These are phyloP conservation scores for Monopterus albus DNA, from an alignment of 2,113 vertebrate species.

Conservation along the genomic window DNA sequence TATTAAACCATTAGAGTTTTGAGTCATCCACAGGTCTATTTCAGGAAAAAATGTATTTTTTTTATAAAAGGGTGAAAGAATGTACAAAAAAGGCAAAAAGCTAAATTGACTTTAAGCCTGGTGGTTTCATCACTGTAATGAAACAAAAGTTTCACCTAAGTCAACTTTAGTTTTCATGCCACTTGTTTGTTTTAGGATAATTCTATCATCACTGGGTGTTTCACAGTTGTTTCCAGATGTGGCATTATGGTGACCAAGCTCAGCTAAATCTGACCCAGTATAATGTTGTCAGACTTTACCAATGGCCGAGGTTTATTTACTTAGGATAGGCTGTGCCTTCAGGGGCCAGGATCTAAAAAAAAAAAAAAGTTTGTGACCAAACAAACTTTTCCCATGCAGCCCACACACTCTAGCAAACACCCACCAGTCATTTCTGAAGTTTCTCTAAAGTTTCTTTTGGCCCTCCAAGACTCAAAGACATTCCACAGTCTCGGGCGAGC, in stretches of 20 bases:
- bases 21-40: background rate
- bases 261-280: background rate
- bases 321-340: background rate
- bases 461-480: conserved; percentile 56
- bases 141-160: background rate
- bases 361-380: conserved; percentile 31
- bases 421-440: conserved; percentile 3
- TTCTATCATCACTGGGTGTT: background rate
- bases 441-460: conserved; percentile 28
- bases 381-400: conserved; percentile 45
- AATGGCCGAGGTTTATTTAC: background rate
- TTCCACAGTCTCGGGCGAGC: conserved; percentile 76
- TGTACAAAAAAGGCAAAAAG: no score
- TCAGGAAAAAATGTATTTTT: no score
- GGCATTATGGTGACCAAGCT: background rate
- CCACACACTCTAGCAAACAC: background rate
- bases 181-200: background rate
- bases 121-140: no score
- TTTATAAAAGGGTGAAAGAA: no score
- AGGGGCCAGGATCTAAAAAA: conserved; percentile 3
- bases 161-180: background rate
- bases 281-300: background rate
- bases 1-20: no score
- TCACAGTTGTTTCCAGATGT: conserved; percentile 38
- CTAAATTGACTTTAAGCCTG: no score